Percentiles rank a stretch among this genome's conserved stretches.
These are phyloP conservation scores for Homalodisca vitripennis DNA, from an alignment of 1,140 invertebrate genomes.

Conservation along the genomic window DNA sequence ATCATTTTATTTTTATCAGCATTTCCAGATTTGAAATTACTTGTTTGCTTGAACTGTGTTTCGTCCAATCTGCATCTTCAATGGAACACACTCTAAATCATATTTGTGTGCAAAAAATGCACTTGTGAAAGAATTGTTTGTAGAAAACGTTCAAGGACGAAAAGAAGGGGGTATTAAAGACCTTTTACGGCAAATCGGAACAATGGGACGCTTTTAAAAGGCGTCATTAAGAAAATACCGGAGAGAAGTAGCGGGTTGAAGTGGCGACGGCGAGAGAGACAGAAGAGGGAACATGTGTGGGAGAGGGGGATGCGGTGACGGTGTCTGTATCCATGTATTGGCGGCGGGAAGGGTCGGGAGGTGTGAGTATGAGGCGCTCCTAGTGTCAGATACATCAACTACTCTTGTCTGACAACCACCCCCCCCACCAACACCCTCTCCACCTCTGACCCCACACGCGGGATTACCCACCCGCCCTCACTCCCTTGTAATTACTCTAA, in stretches of 20 bases:
- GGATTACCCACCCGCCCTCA: conserved; percentile 7
- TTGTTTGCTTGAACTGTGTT: no score
- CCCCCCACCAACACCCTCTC: neutral
- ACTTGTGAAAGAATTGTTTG: no score
- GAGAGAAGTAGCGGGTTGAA: neutral
- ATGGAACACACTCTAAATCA: no score
- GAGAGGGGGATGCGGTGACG: neutral
- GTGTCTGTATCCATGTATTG: neutral
- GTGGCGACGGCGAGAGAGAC: neutral
- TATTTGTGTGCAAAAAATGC: no score
- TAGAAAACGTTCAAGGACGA: no score
- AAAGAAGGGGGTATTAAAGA: neutral
- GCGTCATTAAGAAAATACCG: conserved; percentile 24
- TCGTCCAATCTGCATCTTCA: no score
- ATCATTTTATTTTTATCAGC: no score
- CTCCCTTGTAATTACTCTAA: conserved; percentile 31
- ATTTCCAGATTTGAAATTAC: no score
- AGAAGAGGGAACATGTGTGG: neutral
- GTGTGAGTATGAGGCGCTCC: neutral
- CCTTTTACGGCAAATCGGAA: conserved; percentile 15
- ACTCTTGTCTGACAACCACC: conserved; percentile 13
- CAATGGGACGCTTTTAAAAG: neutral
- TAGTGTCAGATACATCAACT: conserved; percentile 21
- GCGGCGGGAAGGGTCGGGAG: neutral
- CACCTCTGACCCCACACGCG: neutral